These are phyloP conservation scores for Metopia argyrocephala DNA, from an alignment of 2,888 invertebrate species.

Conservation along the genomic window DNA sequence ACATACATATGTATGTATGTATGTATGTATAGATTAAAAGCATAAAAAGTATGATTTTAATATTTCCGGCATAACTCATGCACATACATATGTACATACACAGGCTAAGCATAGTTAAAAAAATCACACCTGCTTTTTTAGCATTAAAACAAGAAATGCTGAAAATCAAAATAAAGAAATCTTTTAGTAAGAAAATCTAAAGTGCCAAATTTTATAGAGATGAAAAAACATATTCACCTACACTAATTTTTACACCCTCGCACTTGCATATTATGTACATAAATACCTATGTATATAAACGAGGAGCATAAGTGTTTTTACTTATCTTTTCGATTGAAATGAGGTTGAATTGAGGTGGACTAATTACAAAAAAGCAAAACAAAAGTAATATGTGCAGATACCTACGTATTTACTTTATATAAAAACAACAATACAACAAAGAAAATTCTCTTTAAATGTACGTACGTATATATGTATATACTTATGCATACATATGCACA, in stretches of 20 bases:
- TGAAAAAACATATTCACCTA: slow-evolving; percentile 25
- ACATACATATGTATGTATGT: background rate
- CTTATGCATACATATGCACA: too few species aligned
- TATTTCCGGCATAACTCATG: background rate
- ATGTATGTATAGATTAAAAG: background rate
- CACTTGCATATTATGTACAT: too few species aligned
- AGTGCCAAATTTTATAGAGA: slow-evolving; percentile 39
- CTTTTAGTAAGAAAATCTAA: background rate
- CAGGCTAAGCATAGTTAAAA: background rate
- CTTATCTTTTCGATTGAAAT: slow-evolving; percentile 49
- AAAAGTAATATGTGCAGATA: background rate
- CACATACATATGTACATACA: background rate
- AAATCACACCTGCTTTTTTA: background rate
- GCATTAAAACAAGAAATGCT: background rate
- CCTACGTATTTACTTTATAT: too few species aligned
- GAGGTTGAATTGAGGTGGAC: slow-evolving; percentile 62
- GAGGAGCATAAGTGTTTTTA: slow-evolving; percentile 54
- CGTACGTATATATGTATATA: too few species aligned
- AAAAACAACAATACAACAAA: slow-evolving; percentile 17
- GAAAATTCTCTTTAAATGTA: slow-evolving; percentile 13
- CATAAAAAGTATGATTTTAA: background rate
- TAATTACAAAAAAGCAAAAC: slow-evolving; percentile 44
- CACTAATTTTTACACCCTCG: background rate
- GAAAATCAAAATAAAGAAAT: background rate
- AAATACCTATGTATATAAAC: background rate